phyloP scores from a whole-genome alignment of 2,797 vertebrate species.

The Atherinosoma microstoma region DNA sequence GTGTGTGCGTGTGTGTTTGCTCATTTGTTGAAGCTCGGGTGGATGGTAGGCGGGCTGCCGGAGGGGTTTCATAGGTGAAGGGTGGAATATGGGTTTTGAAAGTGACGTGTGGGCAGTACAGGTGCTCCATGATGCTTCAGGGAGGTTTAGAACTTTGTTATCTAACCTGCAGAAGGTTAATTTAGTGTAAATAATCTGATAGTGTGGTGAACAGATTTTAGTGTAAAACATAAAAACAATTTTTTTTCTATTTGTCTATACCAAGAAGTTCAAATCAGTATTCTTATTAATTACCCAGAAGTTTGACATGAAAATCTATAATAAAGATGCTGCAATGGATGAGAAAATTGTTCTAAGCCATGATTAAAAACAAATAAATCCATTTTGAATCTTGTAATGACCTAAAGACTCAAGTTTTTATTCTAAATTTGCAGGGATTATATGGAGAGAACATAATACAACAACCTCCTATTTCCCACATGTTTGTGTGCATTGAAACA shows the following conservation, averaged over 20 bases:
- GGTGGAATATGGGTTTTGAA: slow-evolving; percentile 47
- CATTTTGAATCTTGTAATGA: not conserved
- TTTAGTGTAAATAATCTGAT: not conserved
- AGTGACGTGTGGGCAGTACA: slow-evolving; percentile 45
- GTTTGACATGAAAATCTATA: not conserved
- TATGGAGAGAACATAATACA: not conserved
- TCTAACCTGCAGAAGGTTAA: slow-evolving; percentile 1
- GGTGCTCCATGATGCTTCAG: slow-evolving; percentile 33
- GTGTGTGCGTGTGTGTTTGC: slow-evolving; percentile 50
- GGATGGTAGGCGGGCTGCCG: slow-evolving; percentile 19
- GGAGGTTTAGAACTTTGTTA: slow-evolving; percentile 18
- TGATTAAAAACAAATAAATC: not conserved
- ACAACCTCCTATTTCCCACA: slow-evolving; percentile 5
- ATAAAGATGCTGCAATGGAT: not conserved
- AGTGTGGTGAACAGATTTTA: not conserved
- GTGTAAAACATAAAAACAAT: not conserved
- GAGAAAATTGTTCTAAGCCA: not conserved
- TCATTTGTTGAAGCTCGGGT: slow-evolving; percentile 50
- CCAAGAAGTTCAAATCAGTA: not conserved
- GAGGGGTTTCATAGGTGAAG: slow-evolving; percentile 60
- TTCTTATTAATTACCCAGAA: not conserved
- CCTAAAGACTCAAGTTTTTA: not conserved
- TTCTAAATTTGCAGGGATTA: not conserved
- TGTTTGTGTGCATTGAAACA: slow-evolving; percentile 62
- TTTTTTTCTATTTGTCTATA: not conserved